Evolutionary conservation across 2,797 vertebrate genomes (phyloP).

Genomic region (Thripadectes ignobilis): DNA sequence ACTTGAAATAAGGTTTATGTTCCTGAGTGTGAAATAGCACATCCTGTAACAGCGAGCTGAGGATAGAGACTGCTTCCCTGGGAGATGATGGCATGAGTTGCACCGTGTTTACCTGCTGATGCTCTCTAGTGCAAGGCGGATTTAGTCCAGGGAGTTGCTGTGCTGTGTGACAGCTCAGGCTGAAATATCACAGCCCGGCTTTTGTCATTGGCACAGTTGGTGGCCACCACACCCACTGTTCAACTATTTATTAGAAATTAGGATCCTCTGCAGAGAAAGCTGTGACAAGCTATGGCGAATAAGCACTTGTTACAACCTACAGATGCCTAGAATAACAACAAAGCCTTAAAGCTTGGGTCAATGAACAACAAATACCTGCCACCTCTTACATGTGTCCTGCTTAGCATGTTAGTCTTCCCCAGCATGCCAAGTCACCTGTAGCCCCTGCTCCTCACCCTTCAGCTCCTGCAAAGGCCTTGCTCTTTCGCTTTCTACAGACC

Average conservation of each 20-base stretch:
- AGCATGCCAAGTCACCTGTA: neutral
- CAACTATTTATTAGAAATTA: neutral
- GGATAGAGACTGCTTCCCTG: neutral
- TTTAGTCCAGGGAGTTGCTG: neutral
- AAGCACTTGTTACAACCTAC: neutral
- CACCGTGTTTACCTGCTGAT: neutral
- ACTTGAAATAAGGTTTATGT: neutral
- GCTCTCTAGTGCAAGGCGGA: neutral
- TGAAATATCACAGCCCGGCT: neutral
- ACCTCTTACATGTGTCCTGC: neutral
- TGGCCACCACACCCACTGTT: neutral
- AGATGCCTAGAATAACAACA: neutral
- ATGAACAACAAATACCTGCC: neutral
- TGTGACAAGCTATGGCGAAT: neutral
- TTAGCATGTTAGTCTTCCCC: neutral
- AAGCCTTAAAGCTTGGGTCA: neutral
- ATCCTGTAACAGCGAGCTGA: neutral
- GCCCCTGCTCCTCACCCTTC: neutral
- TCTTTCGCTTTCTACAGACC: neutral
- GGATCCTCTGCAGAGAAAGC: neutral
- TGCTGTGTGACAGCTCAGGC: neutral
- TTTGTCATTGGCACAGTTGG: neutral
- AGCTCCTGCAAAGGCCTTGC: neutral
- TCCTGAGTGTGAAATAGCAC: neutral
- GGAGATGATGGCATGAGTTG: neutral